Evolutionary conservation across 2,113 vertebrate genomes (phyloP), one percentile per base, ranked within the genome.

Genomic region (Electrona antarctica): DNA sequence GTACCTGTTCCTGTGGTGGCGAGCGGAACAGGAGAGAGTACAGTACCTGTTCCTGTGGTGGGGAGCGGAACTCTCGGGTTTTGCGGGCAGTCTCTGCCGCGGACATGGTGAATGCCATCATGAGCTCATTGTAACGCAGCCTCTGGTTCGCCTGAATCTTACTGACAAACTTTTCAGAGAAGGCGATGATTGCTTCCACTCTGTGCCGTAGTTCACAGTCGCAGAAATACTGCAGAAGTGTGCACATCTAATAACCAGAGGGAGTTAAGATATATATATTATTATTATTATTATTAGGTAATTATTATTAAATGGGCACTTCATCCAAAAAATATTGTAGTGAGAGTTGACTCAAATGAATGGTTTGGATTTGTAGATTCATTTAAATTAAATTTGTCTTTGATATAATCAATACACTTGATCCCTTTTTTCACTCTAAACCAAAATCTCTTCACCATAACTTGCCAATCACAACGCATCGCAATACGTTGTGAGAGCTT

Each of bases 201-300:
- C 96, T 92, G 92, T 98, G 97, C 74, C 97, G 95, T 11, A 97
- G 90, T 82, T 98, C 97, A 71, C 95, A 96, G 90, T 97, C 96
- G 71, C 97, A 98, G 91, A 98, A 97, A 80, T 96, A 96, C 89
- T 98, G 96, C 82, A 98, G 93, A 6, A 98, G 92, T 57, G 94
- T 92, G 61, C 97, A 98, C 97, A 98, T 98, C 96, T 98, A 67
- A 61, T 48, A 54, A 54, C 77, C 47, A 74, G 59, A 84, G 48
- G 47, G 4, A 69, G 56, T 67, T 6, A 58, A 6, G 45, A 49
- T 9, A 66, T 0, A 29, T 21, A 64, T 0, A 55, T 4, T 33
- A 21, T 21, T 21, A 21, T 21, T 21, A 41, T 41, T 41, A 41
- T 6, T 4, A 41, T 41, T 41, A 41, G 33, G 33, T 1, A 41